Base-by-base conservation (phyloP, 2,888 invertebrate genomes). In the Epinotia brunnichana region DNA sequence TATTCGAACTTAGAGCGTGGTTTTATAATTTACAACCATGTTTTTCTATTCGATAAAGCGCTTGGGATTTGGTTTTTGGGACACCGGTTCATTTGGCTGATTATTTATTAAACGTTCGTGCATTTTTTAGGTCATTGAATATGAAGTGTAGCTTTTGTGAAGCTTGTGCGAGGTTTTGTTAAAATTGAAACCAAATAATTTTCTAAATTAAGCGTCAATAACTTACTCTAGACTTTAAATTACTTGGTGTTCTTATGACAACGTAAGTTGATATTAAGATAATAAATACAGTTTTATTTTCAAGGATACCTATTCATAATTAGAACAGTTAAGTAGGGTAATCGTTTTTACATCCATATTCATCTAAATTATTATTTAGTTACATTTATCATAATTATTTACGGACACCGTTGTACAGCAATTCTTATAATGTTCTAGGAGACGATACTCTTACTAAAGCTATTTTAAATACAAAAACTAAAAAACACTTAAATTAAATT, bases 11-110 rank as follows among this genome's bases (percentile, higher is more conserved):
- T 63, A 68, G 17, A 48, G 19, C 39, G 29, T 19, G 53, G 17
- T 41, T 62, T 63, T 17, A 53, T 54, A 29, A 19, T 63, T 44
- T n/a, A 63, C 21, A 48, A 17, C 17, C 11, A 24, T 15, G 56
- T 48, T 17, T 71, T 19, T 57, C 57, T 62, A 51, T 56, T 62
- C 17, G 3, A 5, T 24, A 21, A 15, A 48, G 17, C 57, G 57
- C 62, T 51, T 4, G 62, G 62, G 68, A 63, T n/a, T 41, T 1
- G 2, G 61, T 57, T 69, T 73, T 51, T 63, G 29, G 68, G 68
- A 69, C 73, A 69, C 15, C 35, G 63, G 57, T 13, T 60, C 69
- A 51, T 48, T 59, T 39, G 15, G 2, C n/a, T 67, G 39, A 44
- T 67, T 48, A 64, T 62, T 66, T 66, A 24, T 54, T 19, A 41